phyloP scores from a whole-genome alignment of 2,888 invertebrate genomes.

The Schrankia costaestrigalis region DNA sequence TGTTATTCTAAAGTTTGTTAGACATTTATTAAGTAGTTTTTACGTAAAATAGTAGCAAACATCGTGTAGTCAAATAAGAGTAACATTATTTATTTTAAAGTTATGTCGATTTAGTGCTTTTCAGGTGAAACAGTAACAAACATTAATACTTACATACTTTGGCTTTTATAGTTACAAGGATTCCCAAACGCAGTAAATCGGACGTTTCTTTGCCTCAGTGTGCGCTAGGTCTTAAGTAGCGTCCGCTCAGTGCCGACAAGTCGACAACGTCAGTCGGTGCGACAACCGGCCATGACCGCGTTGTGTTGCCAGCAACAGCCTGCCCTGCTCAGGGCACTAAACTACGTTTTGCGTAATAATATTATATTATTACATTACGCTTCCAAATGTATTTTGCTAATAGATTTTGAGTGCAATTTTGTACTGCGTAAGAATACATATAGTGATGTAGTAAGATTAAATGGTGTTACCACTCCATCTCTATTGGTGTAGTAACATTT shows the following conservation, averaged over 20 bases:
- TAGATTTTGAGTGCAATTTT: conserved; percentile 10
- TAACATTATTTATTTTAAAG: too few species aligned
- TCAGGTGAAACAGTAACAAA: too few species aligned
- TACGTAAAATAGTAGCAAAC: too few species aligned
- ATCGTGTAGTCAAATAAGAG: too few species aligned
- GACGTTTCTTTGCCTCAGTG: conserved; percentile 6
- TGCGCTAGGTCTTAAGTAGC: conserved; percentile 2
- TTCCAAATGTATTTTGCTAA: conserved; percentile 10
- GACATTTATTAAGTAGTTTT: too few species aligned
- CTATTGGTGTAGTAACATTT: too few species aligned
- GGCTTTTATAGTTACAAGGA: neutral
- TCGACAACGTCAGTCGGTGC: conserved; percentile 41
- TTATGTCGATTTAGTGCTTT: too few species aligned
- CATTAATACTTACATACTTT: neutral
- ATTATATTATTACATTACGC: conserved; percentile 27
- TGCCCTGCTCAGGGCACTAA: conserved; percentile 39
- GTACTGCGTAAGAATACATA: too few species aligned
- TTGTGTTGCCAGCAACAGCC: conserved; percentile 44
- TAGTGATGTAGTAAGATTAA: too few species aligned
- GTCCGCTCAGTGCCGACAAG: conserved; percentile 22
- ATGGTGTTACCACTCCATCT: too few species aligned
- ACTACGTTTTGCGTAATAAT: conserved; percentile 45
- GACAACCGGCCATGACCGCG: conserved; percentile 71
- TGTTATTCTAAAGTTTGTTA: too few species aligned
- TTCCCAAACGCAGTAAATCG: neutral